Percentiles rank a stretch among this genome's conserved stretches.
Conservation (phyloP, 2,797 vertebrate species). For the Nyctibius grandis region DNA sequence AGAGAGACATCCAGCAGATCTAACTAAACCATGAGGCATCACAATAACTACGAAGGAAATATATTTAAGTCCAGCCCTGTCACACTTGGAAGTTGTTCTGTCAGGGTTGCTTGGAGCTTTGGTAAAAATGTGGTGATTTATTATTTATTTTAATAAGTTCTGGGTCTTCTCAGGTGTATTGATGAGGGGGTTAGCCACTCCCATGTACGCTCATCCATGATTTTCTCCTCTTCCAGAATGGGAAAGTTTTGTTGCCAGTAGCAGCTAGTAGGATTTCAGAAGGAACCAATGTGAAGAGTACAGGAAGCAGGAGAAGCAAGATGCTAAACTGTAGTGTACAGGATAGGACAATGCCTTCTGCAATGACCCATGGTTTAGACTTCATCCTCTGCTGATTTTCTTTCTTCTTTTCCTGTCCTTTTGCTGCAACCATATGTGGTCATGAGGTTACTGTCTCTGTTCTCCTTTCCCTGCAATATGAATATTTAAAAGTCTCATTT, state of each 20-base stretch:
- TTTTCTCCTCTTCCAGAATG: background rate
- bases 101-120: background rate
- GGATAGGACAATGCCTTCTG: background rate
- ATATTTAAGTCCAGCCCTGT: background rate
- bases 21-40: conserved; percentile 17
- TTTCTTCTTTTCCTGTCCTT: background rate
- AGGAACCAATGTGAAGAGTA: background rate
- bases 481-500: background rate
- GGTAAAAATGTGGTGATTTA: background rate
- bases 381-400: background rate
- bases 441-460: background rate
- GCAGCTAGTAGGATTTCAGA: background rate
- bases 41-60: background rate
- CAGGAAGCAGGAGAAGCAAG: background rate
- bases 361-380: background rate
- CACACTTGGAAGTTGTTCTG: background rate
- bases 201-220: background rate
- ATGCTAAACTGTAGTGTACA: background rate
- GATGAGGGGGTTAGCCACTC: background rate
- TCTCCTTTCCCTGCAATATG: background rate
- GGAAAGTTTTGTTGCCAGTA: background rate
- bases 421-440: background rate
- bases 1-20: conserved; percentile 26
- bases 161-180: background rate
- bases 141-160: background rate